phyloP scores from a whole-genome alignment of 1,140 invertebrate species.

The Drosophila novamexicana region DNA sequence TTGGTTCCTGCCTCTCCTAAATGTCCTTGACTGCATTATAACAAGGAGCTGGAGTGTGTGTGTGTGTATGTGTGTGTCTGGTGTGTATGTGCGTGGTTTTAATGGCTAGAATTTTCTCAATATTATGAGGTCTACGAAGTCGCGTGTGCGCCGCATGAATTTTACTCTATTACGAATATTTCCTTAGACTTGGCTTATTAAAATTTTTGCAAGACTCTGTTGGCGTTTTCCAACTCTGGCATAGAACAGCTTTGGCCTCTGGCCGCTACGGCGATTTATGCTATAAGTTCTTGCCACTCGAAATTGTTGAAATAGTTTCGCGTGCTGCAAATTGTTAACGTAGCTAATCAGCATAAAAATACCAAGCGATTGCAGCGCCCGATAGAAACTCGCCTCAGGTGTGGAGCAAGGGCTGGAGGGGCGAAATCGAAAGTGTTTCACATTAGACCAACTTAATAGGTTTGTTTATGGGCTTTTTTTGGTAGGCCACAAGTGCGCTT shows the following conservation, averaged over 20 bases:
- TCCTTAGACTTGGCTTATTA: slow-evolving; percentile 66
- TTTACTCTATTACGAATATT: slow-evolving; percentile 57
- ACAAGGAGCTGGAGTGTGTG: slow-evolving; percentile 11
- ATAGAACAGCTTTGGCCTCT: slow-evolving; percentile 14
- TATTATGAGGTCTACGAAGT: slow-evolving; percentile 62
- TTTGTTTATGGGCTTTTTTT: slow-evolving; percentile 38
- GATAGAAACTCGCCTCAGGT: neutral
- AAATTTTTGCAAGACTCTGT: slow-evolving; percentile 50
- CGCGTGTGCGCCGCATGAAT: slow-evolving; percentile 69
- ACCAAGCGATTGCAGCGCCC: slow-evolving; percentile 35
- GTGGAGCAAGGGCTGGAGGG: neutral
- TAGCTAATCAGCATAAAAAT: slow-evolving; percentile 80
- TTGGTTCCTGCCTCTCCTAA: slow-evolving; percentile 31
- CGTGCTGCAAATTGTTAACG: slow-evolving; percentile 78
- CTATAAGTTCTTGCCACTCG: slow-evolving; percentile 52
- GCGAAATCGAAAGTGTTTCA: slow-evolving; percentile 67
- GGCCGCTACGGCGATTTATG: slow-evolving; percentile 59
- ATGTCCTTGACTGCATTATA: slow-evolving; percentile 71
- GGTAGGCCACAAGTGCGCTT: neutral
- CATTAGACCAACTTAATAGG: slow-evolving; percentile 46
- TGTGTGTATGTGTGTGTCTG: slow-evolving; percentile 8
- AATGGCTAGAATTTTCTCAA: slow-evolving; percentile 54
- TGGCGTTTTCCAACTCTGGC: slow-evolving; percentile 41
- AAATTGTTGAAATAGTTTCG: slow-evolving; percentile 79
- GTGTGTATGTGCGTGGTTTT: slow-evolving; percentile 22